phyloP scores from a whole-genome alignment of 2,797 vertebrate species.

The Poecile montanus region DNA sequence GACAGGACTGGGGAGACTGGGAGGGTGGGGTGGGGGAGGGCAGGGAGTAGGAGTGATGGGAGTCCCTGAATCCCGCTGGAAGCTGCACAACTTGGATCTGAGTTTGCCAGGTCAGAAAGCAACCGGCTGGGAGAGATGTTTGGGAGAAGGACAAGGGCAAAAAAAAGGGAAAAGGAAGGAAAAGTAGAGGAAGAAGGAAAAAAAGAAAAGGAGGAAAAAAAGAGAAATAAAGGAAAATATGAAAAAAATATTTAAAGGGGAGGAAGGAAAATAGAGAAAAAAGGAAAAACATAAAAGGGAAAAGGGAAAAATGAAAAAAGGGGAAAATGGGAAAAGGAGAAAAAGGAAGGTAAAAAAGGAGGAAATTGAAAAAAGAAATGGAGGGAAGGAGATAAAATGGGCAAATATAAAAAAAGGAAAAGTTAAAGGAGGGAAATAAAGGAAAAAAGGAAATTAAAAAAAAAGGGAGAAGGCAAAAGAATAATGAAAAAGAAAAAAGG shows the following conservation, averaged over 20 bases:
- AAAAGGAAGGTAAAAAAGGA: accelerated
- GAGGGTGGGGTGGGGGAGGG: background rate
- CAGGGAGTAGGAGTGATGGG: background rate
- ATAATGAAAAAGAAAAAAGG: background rate
- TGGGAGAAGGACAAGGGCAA: accelerated
- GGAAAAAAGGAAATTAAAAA: too few species aligned
- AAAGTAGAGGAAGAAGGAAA: background rate
- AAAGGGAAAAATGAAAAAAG: background rate
- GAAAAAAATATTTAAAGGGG: background rate
- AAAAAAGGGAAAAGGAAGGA: accelerated
- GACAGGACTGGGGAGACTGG: background rate
- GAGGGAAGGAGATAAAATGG: background rate
- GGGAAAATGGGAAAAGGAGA: accelerated
- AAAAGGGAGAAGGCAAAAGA: accelerated
- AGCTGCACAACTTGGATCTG: background rate
- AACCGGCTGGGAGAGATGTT: background rate
- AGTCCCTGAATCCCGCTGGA: background rate
- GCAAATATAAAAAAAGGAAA: accelerated
- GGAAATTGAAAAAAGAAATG: accelerated
- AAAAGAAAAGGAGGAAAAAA: accelerated
- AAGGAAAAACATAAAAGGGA: background rate
- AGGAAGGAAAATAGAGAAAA: background rate
- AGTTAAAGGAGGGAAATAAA: background rate
- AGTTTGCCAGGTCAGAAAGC: background rate
- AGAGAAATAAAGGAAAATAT: background rate